Conservation (phyloP, 2,113 vertebrate genomes). For the Gallinago jamesoni region DNA sequence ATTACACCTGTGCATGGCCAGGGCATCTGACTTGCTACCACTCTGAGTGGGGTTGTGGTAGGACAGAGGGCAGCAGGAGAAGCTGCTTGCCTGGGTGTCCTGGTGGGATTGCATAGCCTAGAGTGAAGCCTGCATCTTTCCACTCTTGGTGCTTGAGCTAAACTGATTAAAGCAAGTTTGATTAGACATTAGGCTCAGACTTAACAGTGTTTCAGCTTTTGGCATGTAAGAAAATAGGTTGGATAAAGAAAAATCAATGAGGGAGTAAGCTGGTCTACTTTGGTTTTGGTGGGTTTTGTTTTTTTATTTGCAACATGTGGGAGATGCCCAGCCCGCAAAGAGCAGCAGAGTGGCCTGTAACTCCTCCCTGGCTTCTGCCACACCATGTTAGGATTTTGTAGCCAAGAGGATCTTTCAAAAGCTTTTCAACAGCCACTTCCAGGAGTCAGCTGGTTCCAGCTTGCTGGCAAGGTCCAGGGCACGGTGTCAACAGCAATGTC, state of each 20-base stretch:
- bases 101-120: not conserved
- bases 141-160: not conserved
- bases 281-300: no score
- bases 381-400: not conserved
- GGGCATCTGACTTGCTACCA: not conserved
- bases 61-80: not conserved
- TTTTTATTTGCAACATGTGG: not conserved
- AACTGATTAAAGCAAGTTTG: not conserved
- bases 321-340: not conserved
- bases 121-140: not conserved
- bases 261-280: not conserved
- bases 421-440: not conserved
- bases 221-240: not conserved
- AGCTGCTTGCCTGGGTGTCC: not conserved
- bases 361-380: not conserved
- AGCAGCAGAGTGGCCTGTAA: not conserved
- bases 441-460: not conserved
- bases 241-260: not conserved
- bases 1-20: not conserved
- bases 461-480: not conserved
- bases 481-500: accelerated
- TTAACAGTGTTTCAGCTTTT: not conserved
- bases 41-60: accelerated
- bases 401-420: not conserved
- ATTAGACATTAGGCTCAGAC: not conserved